Evolutionary conservation across 2,797 vertebrate genomes (phyloP).

Genomic region (Oryzias sinensis): DNA sequence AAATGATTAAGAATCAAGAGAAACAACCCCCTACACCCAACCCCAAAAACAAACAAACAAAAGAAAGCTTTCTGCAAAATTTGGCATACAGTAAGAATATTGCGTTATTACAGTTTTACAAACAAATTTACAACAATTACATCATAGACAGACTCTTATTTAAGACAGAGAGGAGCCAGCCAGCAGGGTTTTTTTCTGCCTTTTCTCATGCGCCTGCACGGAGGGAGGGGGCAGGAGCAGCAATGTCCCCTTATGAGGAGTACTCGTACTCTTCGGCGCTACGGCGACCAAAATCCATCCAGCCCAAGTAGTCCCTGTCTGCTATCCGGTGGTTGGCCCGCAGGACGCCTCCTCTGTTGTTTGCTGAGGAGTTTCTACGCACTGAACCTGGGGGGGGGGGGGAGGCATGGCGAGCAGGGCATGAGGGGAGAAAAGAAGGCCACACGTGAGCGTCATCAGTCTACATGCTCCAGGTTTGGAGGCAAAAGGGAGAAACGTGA

Average conservation of each 20-base stretch:
- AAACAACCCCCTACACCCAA: constrained; percentile 17
- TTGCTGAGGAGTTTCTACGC: constrained; percentile 81
- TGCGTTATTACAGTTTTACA: constrained; percentile 84
- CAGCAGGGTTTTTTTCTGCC: constrained; percentile 36
- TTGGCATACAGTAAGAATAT: constrained; percentile 77
- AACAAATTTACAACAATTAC: constrained; percentile 86
- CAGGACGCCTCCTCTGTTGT: constrained; percentile 78
- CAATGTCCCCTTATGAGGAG: constrained; percentile 74
- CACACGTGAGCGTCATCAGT: no score
- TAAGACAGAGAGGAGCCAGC: constrained; percentile 71
- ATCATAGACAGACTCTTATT: constrained; percentile 81
- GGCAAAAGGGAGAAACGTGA: no score
- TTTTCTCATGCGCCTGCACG: constrained; percentile 48
- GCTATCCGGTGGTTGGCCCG: constrained; percentile 88
- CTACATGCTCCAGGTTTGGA: no score
- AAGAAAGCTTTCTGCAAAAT: constrained; percentile 78
- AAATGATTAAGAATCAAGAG: constrained; percentile 59
- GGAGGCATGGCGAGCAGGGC: constrained; percentile 6
- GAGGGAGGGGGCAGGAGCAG: constrained; percentile 28
- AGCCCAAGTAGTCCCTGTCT: constrained; percentile 95
- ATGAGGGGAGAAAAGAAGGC: not conserved
- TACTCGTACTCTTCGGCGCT: constrained; percentile 95
- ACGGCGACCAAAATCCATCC: constrained; percentile 98
- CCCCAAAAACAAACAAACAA: constrained; percentile 38
- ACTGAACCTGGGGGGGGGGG: constrained; percentile 76